Evolutionary conservation across 2,888 invertebrate genomes (phyloP).

Genomic region (Eutolmus rufibarbis): DNA sequence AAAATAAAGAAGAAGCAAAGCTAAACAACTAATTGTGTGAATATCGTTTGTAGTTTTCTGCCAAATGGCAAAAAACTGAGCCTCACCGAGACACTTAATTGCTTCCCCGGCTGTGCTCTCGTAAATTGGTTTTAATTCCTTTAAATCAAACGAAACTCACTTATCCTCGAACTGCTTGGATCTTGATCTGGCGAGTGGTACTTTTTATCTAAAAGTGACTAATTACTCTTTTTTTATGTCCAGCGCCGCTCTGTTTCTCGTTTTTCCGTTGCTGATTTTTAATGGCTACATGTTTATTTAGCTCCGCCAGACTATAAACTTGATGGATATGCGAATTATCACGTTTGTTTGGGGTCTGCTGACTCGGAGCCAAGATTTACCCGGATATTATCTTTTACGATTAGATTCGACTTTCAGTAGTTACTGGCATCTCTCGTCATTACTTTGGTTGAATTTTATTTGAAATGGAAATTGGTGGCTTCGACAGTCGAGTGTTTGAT

Average conservation of each 20-base stretch:
- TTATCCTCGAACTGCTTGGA: not conserved
- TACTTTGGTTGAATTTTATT: not conserved
- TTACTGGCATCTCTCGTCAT: not conserved
- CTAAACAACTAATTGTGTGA: not conserved
- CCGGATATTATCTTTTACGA: not conserved
- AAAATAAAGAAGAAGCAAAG: not conserved
- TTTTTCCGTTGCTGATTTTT: not conserved
- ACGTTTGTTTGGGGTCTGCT: not conserved
- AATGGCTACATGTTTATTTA: not conserved
- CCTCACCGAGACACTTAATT: not conserved
- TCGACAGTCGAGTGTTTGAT: not conserved
- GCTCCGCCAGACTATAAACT: not conserved
- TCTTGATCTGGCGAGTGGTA: not conserved
- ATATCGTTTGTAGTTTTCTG: not conserved
- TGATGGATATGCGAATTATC: constrained; percentile 14
- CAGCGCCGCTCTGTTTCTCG: not conserved
- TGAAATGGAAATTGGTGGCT: not conserved
- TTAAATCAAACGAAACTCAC: not conserved
- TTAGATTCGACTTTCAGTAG: not conserved
- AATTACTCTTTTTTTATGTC: not conserved
- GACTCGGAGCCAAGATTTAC: not conserved
- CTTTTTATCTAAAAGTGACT: not conserved
- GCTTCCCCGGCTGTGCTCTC: not conserved
- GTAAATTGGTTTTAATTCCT: not conserved
- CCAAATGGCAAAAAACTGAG: not conserved